A percentile compares a stretch with the other conserved stretches of the same genome.
phyloP scores from a whole-genome alignment of 2,113 vertebrate species.

The Callocephalon fimbriatum region DNA sequence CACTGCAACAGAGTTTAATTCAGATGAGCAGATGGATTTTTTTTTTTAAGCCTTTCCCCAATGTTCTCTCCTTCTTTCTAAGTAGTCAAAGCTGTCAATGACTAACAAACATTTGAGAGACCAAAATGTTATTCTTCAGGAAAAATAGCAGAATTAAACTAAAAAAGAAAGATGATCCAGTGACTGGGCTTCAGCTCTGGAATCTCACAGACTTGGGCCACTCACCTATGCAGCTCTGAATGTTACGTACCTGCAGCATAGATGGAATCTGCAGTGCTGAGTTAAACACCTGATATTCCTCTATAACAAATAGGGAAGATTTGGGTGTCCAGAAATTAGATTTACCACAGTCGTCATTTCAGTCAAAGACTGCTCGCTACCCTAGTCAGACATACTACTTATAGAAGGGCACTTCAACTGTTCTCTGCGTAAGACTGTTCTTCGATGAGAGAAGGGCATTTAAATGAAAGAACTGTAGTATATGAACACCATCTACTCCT shows the following conservation, averaged over 20 bases:
- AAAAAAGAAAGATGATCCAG: background rate
- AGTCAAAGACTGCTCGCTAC: background rate
- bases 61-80: background rate
- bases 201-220: background rate
- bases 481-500: background rate
- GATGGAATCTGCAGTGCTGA: background rate
- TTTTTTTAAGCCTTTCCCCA: background rate
- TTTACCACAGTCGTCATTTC: background rate
- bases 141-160: background rate
- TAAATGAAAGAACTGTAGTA: background rate
- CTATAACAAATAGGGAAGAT: background rate
- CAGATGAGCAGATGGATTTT: background rate
- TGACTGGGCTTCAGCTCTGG: background rate
- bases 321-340: background rate
- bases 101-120: background rate
- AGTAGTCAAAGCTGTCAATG: background rate
- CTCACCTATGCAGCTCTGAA: background rate
- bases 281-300: background rate
- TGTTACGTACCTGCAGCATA: background rate
- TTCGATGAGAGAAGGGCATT: background rate
- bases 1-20: background rate
- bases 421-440: background rate
- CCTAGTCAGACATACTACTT: background rate
- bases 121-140: background rate
- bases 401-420: background rate